phyloP scores from a whole-genome alignment of 2,113 vertebrate species.

The Chionodraco myersi region DNA sequence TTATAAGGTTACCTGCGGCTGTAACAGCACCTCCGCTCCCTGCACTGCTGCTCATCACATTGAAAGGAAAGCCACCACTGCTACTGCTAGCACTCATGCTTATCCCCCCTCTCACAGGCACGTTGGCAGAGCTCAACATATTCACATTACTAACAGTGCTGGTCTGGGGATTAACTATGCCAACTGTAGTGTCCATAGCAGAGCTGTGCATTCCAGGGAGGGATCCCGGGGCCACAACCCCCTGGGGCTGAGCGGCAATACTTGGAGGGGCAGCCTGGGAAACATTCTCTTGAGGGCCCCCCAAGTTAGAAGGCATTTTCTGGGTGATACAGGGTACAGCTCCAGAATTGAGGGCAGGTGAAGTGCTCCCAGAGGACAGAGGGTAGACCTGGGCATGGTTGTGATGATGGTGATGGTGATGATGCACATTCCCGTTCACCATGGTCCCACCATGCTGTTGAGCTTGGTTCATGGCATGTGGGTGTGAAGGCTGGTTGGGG shows the following conservation, averaged over 20 bases:
- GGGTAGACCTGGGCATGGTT: slow-evolving; percentile 73
- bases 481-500: slow-evolving; percentile 93
- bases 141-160: slow-evolving; percentile 86
- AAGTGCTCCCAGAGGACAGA: slow-evolving; percentile 52
- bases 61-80: slow-evolving; percentile 71
- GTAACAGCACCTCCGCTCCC: slow-evolving; percentile 41
- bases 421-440: slow-evolving; percentile 93
- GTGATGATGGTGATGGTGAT: slow-evolving; percentile 87
- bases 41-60: slow-evolving; percentile 69
- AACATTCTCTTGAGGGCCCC: slow-evolving; percentile 76
- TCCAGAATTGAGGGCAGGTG: slow-evolving; percentile 66
- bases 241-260: slow-evolving; percentile 69
- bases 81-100: slow-evolving; percentile 79
- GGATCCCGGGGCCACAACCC: slow-evolving; percentile 71
- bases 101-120: slow-evolving; percentile 84
- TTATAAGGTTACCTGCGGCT: slow-evolving; percentile 57
- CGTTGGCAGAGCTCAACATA: slow-evolving; percentile 84
- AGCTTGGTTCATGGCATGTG: slow-evolving; percentile 83
- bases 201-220: slow-evolving; percentile 78
- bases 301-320: slow-evolving; percentile 82
- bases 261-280: slow-evolving; percentile 65
- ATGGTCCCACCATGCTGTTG: slow-evolving; percentile 85
- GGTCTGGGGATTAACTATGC: slow-evolving; percentile 84
- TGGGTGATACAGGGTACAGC: slow-evolving; percentile 76
- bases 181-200: slow-evolving; percentile 84